Evolutionary conservation across 2,797 vertebrate species (phyloP), one percentile per base, ranked within the genome.

Genomic region (Phrynocephalus guinanensis): DNA sequence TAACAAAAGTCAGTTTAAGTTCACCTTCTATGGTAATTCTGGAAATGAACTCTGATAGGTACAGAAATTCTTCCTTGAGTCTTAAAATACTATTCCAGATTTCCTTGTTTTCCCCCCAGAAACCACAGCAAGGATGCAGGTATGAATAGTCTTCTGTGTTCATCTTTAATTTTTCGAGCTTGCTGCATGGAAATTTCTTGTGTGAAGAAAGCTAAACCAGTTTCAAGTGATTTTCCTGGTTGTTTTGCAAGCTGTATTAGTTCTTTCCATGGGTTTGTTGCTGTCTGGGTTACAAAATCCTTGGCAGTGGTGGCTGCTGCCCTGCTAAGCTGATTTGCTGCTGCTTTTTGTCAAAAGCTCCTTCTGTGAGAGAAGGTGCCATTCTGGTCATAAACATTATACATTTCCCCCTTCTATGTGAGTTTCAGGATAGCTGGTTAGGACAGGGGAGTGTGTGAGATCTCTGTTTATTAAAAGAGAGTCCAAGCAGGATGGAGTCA

Each of bases 121-220:
- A 95, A 94, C 91, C 92, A 88, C 91, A 91, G 60, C 80, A 83
- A 95, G 87, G 84, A 94, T 72, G 94, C 86, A 93, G 93, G 72
- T 94, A 94, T 94, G 92, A 95, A 94, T 95, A 95, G 92, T 86
- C 86, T 89, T 85, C 92, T 93, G 92, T 93, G 92, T 91, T 94
- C 83, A 92, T 86, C 71, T 94, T 88, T 71, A 90, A 87, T 94
- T 93, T 90, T 91, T 52, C 79, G 93, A 88, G 87, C 91, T 93
- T 92, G 93, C 94, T 95, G 93, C 92, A 90, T 95, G 92, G 91
- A 93, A 90, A 75, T 1, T 93, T 95, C 91, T 92, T 91, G 87
- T 56, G 90, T 90, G 91, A 92, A 92, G 91, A 93, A 91, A 91
- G 87, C 87, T 88, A 87, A 16, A 88, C 86, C 88, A 90, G 89